phyloP scores from a whole-genome alignment of 2,797 vertebrate genomes.

The Rhadinocentrus ornatus region DNA sequence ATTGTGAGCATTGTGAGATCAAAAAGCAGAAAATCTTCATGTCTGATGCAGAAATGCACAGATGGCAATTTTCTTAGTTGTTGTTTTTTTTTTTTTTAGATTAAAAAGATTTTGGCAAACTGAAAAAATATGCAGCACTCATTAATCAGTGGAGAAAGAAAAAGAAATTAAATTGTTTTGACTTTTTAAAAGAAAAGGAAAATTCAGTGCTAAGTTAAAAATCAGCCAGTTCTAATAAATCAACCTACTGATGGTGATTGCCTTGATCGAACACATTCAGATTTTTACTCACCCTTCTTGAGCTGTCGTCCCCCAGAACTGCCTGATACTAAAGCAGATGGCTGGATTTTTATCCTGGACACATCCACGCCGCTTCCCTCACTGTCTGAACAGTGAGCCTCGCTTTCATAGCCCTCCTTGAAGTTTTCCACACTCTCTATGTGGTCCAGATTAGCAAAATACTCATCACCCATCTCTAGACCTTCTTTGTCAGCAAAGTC shows the following conservation, averaged over 20 bases:
- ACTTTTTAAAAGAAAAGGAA: neutral
- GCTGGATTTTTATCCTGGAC: conserved; percentile 78
- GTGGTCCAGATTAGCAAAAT: conserved; percentile 98
- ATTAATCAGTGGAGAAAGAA: neutral
- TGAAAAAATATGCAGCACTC: neutral
- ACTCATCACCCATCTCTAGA: conserved; percentile 97
- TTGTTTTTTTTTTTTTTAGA: neutral
- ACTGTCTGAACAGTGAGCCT: conserved; percentile 92
- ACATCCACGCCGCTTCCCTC: conserved; percentile 96
- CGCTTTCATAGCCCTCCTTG: conserved; percentile 98
- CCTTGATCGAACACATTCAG: conserved; percentile 38
- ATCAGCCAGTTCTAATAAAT: neutral
- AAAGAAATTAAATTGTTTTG: neutral
- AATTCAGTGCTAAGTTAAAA: neutral
- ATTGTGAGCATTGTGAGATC: neutral
- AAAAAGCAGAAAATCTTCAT: neutral
- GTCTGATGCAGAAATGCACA: neutral
- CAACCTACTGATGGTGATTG: neutral
- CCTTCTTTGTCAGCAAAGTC: conserved; percentile 98
- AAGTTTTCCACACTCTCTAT: conserved; percentile 99
- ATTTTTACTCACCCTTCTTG: conserved; percentile 61
- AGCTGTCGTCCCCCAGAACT: conserved; percentile 41
- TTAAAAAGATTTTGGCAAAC: neutral
- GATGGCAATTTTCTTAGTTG: neutral
- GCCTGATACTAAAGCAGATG: conserved; percentile 71